Conservation (phyloP, 2,797 vertebrate species). For the Esox lucius region DNA sequence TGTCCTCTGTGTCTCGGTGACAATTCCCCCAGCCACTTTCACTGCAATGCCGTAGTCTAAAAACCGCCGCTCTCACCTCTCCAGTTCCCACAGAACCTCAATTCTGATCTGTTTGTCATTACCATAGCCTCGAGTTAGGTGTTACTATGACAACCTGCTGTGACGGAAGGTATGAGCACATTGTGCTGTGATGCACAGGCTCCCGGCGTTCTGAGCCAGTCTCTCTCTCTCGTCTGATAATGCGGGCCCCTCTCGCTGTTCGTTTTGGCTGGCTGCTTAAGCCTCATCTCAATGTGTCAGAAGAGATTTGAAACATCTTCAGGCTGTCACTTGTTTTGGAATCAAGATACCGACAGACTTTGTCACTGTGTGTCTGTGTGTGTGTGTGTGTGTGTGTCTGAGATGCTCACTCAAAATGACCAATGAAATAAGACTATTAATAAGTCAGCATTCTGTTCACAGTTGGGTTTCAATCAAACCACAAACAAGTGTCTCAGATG, state of each 20-base stretch:
- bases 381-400: background rate
- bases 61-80: background rate
- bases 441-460: background rate
- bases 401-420: background rate
- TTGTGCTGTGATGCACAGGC: conserved; percentile 4
- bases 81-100: background rate
- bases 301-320: conserved; percentile 10
- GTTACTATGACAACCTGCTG: conserved; percentile 48
- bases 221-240: conserved; percentile 3
- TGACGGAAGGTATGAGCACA: conserved; percentile 9
- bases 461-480: background rate
- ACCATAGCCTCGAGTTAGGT: conserved; percentile 36
- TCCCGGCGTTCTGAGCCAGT: conserved; percentile 7
- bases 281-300: conserved; percentile 19
- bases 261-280: conserved; percentile 3
- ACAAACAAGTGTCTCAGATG: background rate
- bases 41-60: background rate
- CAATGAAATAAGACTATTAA: background rate
- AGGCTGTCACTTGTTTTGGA: conserved; percentile 8
- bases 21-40: background rate
- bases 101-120: conserved; percentile 4
- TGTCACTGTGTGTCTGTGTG: conserved; percentile 1
- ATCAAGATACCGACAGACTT: background rate
- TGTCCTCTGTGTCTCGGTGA: background rate
- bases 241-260: conserved; percentile 6